These are phyloP conservation scores for Blera fallax DNA, from an alignment of 2,888 invertebrate genomes.

Conservation along the genomic window DNA sequence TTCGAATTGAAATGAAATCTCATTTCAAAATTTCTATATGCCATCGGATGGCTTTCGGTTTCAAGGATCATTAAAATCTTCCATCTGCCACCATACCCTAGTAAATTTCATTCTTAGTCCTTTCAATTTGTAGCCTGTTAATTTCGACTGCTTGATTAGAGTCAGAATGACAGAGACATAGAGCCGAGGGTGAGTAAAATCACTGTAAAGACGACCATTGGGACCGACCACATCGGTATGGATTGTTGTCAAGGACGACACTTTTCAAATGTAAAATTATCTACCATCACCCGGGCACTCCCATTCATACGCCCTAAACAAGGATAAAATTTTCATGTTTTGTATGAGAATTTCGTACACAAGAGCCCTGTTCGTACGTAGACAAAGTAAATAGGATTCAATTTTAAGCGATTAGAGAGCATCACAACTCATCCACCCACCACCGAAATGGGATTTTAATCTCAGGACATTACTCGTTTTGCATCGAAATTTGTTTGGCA, in stretches of 20 bases:
- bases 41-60: conserved; percentile 33
- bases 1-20: conserved; percentile 43
- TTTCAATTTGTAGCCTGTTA: conserved; percentile 60
- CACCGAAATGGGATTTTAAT: conserved; percentile 68
- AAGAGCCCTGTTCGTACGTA: neutral
- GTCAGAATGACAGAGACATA: neutral
- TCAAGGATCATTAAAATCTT: conserved; percentile 49
- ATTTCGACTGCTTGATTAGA: conserved; percentile 59
- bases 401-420: conserved; percentile 63
- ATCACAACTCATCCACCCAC: neutral
- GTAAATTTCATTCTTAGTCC: neutral
- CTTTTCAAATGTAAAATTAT: conserved; percentile 46
- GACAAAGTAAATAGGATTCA: conserved; percentile 47
- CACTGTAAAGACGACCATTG: conserved; percentile 31
- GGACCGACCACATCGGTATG: conserved; percentile 19
- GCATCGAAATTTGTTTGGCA: conserved; percentile 43
- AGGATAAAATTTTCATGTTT: conserved; percentile 24
- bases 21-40: conserved; percentile 34
- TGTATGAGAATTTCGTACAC: neutral
- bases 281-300: neutral
- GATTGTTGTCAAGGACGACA: conserved; percentile 53
- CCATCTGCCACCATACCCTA: conserved; percentile 15
- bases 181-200: neutral
- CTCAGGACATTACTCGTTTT: conserved; percentile 66
- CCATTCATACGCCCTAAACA: neutral